These are phyloP conservation scores for Coturnix japonica DNA, from an alignment of 2,113 vertebrate genomes.

Conservation along the genomic window DNA sequence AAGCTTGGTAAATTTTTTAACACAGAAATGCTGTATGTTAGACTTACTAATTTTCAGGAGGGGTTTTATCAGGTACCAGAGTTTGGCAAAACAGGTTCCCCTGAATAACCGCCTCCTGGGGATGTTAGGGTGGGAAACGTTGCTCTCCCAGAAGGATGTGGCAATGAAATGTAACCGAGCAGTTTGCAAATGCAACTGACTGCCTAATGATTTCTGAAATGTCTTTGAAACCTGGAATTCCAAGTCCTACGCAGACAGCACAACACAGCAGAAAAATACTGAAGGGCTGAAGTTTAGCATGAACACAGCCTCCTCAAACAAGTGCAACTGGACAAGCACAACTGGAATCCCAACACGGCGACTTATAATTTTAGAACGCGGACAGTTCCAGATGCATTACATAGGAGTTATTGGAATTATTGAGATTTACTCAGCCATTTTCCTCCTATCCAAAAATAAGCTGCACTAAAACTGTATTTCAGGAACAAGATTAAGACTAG, in stretches of 20 bases:
- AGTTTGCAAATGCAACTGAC: neutral
- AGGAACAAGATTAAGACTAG: neutral
- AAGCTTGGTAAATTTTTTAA: neutral
- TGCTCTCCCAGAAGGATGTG: neutral
- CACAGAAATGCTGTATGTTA: neutral
- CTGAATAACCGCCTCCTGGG: neutral
- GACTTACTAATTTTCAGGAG: conserved; percentile 2
- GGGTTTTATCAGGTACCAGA: conserved; percentile 20
- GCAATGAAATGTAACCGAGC: conserved; percentile 37
- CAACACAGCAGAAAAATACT: neutral
- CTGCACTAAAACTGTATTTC: neutral
- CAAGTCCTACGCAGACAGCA: neutral
- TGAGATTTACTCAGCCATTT: neutral
- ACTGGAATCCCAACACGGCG: neutral
- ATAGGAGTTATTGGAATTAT: neutral
- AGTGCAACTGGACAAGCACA: neutral
- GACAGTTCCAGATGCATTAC: neutral
- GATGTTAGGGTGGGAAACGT: neutral
- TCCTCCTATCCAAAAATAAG: neutral
- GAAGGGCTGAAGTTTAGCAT: neutral
- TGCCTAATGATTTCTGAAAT: conserved; percentile 23
- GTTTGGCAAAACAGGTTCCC: neutral
- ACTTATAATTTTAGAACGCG: neutral
- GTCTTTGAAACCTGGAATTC: conserved; percentile 9
- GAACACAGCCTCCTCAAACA: neutral